Percentiles rank a stretch among this genome's conserved stretches.
phyloP scores from a whole-genome alignment of 2,797 vertebrate species.

The Xiphorhynchus erythropygius region DNA sequence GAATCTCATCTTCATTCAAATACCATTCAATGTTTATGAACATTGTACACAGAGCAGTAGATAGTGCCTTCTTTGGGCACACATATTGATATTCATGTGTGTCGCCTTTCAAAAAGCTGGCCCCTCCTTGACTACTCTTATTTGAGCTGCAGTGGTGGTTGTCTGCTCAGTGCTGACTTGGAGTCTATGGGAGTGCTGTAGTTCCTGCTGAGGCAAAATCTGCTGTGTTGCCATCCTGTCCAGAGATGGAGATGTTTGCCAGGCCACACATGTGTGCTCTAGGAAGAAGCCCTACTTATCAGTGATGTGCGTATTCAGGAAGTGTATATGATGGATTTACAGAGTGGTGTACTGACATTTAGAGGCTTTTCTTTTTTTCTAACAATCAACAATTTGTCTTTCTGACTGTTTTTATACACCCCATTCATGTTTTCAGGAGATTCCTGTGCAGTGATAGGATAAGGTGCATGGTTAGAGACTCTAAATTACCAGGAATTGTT shows the following conservation, averaged over 20 bases:
- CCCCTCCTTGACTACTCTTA: not conserved
- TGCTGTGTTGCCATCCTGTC: not conserved
- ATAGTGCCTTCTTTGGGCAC: not conserved
- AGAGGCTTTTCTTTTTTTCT: not conserved
- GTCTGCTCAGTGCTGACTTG: not conserved
- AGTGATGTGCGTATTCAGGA: not conserved
- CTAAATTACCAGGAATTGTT: not conserved
- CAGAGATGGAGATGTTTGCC: not conserved
- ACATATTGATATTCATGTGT: fast-evolving
- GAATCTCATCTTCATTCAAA: not conserved
- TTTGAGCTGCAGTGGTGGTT: not conserved
- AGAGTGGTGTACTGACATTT: not conserved
- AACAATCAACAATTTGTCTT: not conserved
- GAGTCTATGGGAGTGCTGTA: not conserved
- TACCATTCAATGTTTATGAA: not conserved
- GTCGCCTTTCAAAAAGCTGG: not conserved
- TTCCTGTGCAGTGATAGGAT: not conserved
- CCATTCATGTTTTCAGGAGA: not conserved
- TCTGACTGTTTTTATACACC: not conserved
- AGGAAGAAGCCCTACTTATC: not conserved
- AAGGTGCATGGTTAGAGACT: not conserved
- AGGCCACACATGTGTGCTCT: fast-evolving
- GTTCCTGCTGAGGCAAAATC: not conserved
- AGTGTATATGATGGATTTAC: not conserved
- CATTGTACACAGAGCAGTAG: not conserved